A percentile compares a stretch with the other conserved stretches of the same genome.
Conservation (phyloP, 2,113 vertebrate genomes). For the Dicaeum eximium region DNA sequence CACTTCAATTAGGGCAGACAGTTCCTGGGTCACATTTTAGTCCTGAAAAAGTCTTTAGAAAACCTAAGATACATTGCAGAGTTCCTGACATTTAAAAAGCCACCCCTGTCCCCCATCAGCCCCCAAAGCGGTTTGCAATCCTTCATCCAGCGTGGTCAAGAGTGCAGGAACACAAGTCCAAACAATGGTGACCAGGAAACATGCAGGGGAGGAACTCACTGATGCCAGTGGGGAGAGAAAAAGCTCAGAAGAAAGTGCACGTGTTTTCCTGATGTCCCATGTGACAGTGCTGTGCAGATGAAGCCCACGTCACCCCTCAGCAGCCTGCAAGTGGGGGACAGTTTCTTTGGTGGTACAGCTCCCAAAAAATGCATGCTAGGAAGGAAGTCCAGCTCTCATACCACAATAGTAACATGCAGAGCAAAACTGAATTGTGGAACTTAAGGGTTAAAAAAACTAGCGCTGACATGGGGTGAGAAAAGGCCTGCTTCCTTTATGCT, state of each 20-base stretch:
- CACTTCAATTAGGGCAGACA: not conserved
- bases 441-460: not conserved
- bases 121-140: not conserved
- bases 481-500: not conserved
- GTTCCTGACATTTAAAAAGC: not conserved
- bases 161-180: accelerated
- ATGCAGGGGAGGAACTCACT: not conserved
- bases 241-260: accelerated
- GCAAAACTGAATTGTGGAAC: not conserved
- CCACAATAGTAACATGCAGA: not conserved
- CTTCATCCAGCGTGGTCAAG: not conserved
- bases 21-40: not conserved
- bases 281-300: accelerated
- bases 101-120: not conserved
- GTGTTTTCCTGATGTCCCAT: accelerated
- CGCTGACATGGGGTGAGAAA: not conserved
- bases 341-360: not conserved
- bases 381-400: not conserved
- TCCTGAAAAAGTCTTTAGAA: not conserved
- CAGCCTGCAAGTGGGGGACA: not conserved
- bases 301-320: accelerated
- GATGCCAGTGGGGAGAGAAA: not conserved
- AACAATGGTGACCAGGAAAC: not conserved
- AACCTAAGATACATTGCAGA: not conserved
- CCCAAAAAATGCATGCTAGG: not conserved